Base-by-base conservation (phyloP, 1,140 invertebrate species). In the Trichonephila clavipes region DNA sequence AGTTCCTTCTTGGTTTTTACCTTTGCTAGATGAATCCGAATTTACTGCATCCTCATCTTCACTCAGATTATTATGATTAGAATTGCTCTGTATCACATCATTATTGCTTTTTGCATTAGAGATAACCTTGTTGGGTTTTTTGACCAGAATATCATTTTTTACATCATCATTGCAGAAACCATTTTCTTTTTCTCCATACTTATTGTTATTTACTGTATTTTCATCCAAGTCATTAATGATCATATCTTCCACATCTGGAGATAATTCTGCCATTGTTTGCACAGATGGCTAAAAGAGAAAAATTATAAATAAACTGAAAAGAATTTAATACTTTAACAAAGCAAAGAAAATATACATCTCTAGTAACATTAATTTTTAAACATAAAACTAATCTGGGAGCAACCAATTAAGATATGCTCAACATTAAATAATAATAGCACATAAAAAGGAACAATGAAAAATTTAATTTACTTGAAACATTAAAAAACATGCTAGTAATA, bases 21-120 rank as follows among this genome's bases (percentile, higher is more conserved):
- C 21, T 5, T 83, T 44, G 58, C 4, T 51, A 59, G 51, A 12
- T 19, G 40, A 58, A 59, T 59, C 51, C n/a, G 5, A 7, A 58
- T 21, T 83, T 24, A 12, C 58, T 21, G 34, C 24, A 24, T 77
- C 77, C 12, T 83, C 82, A 83, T 83, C 82, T n/a, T 19, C 21
- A n/a, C 21, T 83, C 12, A 83, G 21, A 83, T 58, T 24, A 58
- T 19, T 44, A 83, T 83, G 82, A 58, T 83, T 83, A 83, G 51
- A 83, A 83, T 51, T 83, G 44, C 69, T 72, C 18, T 83, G 19
- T 21, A 28, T 83, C 82, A 83, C 82, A 51, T 51, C 21, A 28
- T 83, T 58, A 19, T 82, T n/a, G 2, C 18, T 62, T 18, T 62
- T 82, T 16, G 44, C 4, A 16, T 77, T 40, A 82, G 77, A 82